Conservation (phyloP, 2,797 vertebrate species). For the Periparus ater region DNA sequence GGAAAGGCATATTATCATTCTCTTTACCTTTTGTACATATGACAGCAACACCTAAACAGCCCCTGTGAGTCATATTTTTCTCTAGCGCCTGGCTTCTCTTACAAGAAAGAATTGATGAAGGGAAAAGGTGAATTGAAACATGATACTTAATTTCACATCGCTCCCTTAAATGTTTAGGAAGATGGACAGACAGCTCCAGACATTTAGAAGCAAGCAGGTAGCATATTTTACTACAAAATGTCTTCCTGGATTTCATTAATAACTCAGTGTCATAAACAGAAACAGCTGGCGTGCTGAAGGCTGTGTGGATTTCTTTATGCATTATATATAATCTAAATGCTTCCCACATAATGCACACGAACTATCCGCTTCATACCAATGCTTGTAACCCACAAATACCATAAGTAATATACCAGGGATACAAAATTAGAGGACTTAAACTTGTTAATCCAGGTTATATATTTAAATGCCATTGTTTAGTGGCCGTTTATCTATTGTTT, state of each 20-base stretch:
- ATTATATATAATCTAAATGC: constrained; percentile 54
- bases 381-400: constrained; percentile 5
- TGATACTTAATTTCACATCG: constrained; percentile 26
- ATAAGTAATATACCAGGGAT: not conserved
- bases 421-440: not conserved
- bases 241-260: constrained; percentile 62
- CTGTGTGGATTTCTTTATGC: constrained; percentile 64
- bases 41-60: constrained; percentile 33
- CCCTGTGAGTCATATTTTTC: constrained; percentile 37
- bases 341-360: not conserved
- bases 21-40: constrained; percentile 30
- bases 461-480: constrained; percentile 40
- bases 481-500: constrained; percentile 47
- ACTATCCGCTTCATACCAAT: not conserved
- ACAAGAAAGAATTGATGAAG: constrained; percentile 1
- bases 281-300: constrained; percentile 70
- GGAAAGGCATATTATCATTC: constrained; percentile 61
- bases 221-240: constrained; percentile 62
- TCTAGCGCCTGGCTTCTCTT: constrained; percentile 9
- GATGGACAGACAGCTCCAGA: constrained; percentile 18
- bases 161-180: constrained; percentile 58
- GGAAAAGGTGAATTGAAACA: constrained; percentile 31
- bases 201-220: constrained; percentile 58
- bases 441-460: constrained; percentile 27
- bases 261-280: constrained; percentile 69